A percentile compares a stretch with the other conserved stretches of the same genome.
These are phyloP conservation scores for Ochlodes sylvanus DNA, from an alignment of 2,888 invertebrate species.

Conservation along the genomic window DNA sequence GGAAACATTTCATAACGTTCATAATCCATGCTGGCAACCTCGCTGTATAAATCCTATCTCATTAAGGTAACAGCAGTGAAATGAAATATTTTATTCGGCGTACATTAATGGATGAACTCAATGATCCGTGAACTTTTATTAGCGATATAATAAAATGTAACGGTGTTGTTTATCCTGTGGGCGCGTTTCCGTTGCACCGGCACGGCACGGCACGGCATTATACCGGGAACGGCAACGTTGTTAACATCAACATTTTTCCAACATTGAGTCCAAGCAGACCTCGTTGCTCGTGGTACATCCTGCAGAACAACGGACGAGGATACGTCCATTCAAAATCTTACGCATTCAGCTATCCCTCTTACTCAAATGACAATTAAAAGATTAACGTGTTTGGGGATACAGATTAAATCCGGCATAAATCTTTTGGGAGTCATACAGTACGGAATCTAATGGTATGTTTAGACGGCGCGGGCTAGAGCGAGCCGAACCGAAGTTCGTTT, in stretches of 20 bases:
- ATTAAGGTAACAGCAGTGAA: slow-evolving; percentile 38
- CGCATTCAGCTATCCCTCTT: no score
- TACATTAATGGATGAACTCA: slow-evolving; percentile 49
- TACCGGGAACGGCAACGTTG: no score
- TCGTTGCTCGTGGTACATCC: no score
- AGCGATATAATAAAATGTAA: slow-evolving; percentile 13
- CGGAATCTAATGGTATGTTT: no score
- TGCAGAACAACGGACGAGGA: no score
- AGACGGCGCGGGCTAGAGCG: no score
- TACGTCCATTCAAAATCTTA: no score
- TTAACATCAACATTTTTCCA: no score
- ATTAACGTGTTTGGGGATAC: neutral
- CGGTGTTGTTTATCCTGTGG: slow-evolving; percentile 10
- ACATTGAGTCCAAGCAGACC: no score
- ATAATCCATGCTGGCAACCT: neutral
- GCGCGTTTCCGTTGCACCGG: neutral
- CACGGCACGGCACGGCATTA: neutral
- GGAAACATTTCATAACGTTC: neutral
- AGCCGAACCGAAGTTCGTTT: no score
- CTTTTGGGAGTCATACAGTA: no score
- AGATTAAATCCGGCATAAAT: neutral
- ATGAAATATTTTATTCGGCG: slow-evolving; percentile 60
- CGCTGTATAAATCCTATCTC: slow-evolving; percentile 9
- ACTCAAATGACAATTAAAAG: no score
- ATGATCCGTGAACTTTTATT: slow-evolving; percentile 48